Conservation (phyloP, 2,797 vertebrate genomes). For the Cryptoblepharus egeriae region DNA sequence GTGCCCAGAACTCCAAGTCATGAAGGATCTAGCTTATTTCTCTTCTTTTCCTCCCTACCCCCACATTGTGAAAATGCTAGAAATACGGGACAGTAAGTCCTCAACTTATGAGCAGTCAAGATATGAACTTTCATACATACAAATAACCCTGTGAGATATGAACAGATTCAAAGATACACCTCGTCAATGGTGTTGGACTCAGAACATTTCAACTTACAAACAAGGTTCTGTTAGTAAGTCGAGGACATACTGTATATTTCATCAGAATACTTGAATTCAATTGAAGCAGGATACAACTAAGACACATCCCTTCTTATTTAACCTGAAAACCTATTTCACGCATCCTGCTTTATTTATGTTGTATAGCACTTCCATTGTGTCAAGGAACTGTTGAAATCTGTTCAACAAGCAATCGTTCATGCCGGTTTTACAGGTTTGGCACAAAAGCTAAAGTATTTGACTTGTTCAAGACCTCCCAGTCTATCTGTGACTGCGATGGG, state of each 20-base stretch:
- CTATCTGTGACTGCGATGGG: background rate
- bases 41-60: background rate
- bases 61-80: background rate
- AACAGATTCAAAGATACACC: no score
- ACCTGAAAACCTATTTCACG: background rate
- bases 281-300: background rate
- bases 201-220: no score
- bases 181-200: no score
- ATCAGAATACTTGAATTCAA: no score
- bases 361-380: background rate
- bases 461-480: background rate
- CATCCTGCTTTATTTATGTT: no score
- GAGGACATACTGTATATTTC: no score
- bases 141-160: no score
- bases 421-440: background rate
- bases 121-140: no score
- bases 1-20: slow-evolving; percentile 3
- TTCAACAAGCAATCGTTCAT: background rate
- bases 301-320: background rate
- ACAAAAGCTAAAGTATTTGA: background rate
- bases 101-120: no score
- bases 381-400: background rate
- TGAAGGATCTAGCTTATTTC: background rate
- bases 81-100: no score
- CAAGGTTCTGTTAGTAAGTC: no score